Base-by-base conservation (phyloP, 2,888 invertebrate species). In the Brassicogethes aeneus region DNA sequence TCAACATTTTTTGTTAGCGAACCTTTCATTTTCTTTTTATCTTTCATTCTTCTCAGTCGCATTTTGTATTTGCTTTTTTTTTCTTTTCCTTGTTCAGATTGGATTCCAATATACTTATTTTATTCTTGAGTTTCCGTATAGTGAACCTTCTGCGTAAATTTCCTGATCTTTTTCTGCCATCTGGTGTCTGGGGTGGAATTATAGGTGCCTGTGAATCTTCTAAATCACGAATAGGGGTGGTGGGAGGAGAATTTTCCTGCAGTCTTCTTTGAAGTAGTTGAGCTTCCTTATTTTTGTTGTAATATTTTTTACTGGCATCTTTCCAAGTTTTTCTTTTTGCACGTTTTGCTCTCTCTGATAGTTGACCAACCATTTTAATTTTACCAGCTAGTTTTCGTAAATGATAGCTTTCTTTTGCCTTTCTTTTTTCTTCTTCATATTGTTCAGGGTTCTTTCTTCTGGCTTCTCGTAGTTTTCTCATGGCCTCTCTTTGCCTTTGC, bases 261-360 rank as follows among this genome's bases (percentile, higher is more conserved):
- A 23, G 23, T 23, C 23, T 23, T 23, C 23, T 23, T 23, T 23
- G 23, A 23, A 23, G 23, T 23, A 23, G 23, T 23, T 23, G 23
- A 23, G 23, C 23, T 23, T 23, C 23, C 23, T 23, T 23, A 23
- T 23, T 23, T 23, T 23, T 23, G 23, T 23, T 23, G 23, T 23
- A 23, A 23, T 23, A 23, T 23, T 23, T 23, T 23, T 23, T 23
- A 23, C 23, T 23, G 23, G 23, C 23, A 23, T 7, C 23, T 23
- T 10, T 23, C 23, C 23, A 23, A 23, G 23, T 23, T 23, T 23
- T 23, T 23, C 23, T 23, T 23, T 23, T 23, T 7, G 23, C 23
- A 23, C 23, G 23, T 23, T 23, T 23, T 23, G 5, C 23, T 23
- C 23, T 23, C 23, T 23, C 7, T 23, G 23, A 23, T 23, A 23